Conservation (phyloP, 2,797 vertebrate species). For the Gymnocypris eckloni region DNA sequence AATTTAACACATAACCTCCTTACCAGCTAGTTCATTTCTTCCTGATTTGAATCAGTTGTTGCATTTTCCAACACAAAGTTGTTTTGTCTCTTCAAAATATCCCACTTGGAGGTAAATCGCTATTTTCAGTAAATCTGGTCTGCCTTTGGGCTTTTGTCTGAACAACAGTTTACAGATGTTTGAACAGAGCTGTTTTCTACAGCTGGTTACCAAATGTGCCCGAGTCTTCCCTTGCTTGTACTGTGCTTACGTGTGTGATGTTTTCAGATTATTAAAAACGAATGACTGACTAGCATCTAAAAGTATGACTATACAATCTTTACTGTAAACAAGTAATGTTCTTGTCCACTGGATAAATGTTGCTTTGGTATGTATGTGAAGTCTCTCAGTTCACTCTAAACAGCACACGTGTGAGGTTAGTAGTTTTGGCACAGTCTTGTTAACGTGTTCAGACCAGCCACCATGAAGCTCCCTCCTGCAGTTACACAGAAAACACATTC, state of each 20-base stretch:
- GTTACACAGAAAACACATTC: conserved; percentile 57
- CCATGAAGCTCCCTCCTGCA: conserved; percentile 55
- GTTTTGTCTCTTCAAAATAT: conserved; percentile 15
- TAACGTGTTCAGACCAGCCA: conserved; percentile 69
- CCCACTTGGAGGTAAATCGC: not conserved
- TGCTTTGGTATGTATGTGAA: not conserved
- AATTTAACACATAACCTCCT: conserved; percentile 70
- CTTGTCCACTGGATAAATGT: conserved; percentile 6
- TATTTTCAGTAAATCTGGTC: not conserved
- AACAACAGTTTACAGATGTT: conserved; percentile 36
- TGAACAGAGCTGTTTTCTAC: conserved; percentile 12
- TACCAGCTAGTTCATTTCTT: conserved; percentile 68
- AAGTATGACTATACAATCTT: not conserved
- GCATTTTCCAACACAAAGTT: conserved; percentile 37
- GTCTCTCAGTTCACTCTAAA: not conserved
- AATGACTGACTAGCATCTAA: not conserved
- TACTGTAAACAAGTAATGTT: not conserved
- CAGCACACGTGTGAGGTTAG: not conserved
- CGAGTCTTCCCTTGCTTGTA: not conserved
- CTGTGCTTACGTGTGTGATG: not conserved
- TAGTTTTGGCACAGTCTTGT: conserved; percentile 30
- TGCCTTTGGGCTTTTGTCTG: conserved; percentile 7
- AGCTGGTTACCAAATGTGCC: conserved; percentile 42
- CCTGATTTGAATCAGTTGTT: conserved; percentile 68
- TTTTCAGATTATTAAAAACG: not conserved